These are phyloP conservation scores for Cerastoderma edule DNA, from an alignment of 2,888 invertebrate genomes.

Conservation along the genomic window DNA sequence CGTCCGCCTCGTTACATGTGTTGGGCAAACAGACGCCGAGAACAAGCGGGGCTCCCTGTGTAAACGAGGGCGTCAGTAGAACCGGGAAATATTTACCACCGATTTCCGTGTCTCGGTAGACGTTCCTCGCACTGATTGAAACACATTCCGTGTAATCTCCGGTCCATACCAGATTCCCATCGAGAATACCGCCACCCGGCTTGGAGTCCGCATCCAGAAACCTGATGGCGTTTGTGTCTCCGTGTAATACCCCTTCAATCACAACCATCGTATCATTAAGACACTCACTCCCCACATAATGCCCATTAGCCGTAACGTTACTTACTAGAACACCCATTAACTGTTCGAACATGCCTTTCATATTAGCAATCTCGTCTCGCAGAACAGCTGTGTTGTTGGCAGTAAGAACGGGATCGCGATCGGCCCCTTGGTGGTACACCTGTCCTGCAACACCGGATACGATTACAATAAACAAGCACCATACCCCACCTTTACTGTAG, in stretches of 20 bases:
- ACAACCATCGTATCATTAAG: slow-evolving; percentile 42
- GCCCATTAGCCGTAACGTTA: no score
- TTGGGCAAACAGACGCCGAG: slow-evolving; percentile 49
- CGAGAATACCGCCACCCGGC: slow-evolving; percentile 31
- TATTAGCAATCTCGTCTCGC: no score
- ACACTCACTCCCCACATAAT: no score
- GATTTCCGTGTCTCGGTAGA: slow-evolving; percentile 20
- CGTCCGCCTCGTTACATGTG: slow-evolving; percentile 37
- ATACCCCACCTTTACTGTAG: no score
- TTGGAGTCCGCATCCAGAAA: slow-evolving; percentile 44
- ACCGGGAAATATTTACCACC: slow-evolving; percentile 43
- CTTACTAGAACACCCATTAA: no score
- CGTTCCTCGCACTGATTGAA: slow-evolving; percentile 16
- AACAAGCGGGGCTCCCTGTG: not conserved
- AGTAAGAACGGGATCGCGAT: no score
- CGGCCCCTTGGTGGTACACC: no score
- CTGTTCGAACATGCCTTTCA: no score
- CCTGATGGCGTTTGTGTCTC: slow-evolving; percentile 14
- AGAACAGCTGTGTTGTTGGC: no score
- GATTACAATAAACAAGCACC: no score
- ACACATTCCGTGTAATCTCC: slow-evolving; percentile 48
- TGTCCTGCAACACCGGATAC: no score
- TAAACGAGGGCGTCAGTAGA: not conserved
- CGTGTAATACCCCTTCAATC: slow-evolving; percentile 14
- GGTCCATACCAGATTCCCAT: slow-evolving; percentile 35